phyloP scores from a whole-genome alignment of 92 coral and sea anemone species.

The Porites rus region DNA sequence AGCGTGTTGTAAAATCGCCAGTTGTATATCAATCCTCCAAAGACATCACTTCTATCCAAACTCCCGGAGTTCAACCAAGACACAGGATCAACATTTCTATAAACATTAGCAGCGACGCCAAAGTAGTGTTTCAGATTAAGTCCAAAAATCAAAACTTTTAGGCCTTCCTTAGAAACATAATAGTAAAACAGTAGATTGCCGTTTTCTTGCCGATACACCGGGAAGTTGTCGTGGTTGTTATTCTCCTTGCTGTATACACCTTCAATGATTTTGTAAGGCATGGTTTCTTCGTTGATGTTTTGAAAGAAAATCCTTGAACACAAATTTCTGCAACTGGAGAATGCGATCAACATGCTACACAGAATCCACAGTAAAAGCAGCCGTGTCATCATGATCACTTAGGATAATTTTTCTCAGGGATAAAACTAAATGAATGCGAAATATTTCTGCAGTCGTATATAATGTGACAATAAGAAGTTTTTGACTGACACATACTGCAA shows the following conservation, averaged over 20 bases:
- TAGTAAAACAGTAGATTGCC: conserved; percentile 48
- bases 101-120: conserved; percentile 60
- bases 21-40: conserved; percentile 43
- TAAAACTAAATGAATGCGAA: not conserved
- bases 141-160: conserved; percentile 39
- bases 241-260: conserved; percentile 67
- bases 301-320: conserved; percentile 78
- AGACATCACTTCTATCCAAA: conserved; percentile 56
- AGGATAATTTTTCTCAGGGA: not conserved
- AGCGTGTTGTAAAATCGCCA: not conserved
- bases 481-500: not conserved
- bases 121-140: conserved; percentile 33
- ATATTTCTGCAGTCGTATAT: no score
- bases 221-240: conserved; percentile 53
- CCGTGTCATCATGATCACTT: no score
- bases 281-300: conserved; percentile 55
- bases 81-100: conserved; percentile 16
- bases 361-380: not conserved
- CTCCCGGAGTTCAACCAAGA: conserved; percentile 60
- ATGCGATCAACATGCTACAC: not conserved
- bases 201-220: conserved; percentile 68
- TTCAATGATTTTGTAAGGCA: conserved; percentile 73
- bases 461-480: not conserved
- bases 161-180: not conserved
- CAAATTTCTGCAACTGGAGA: conserved; percentile 27